Evolutionary conservation across 2,113 vertebrate species (phyloP).

Genomic region (Pavo muticus): DNA sequence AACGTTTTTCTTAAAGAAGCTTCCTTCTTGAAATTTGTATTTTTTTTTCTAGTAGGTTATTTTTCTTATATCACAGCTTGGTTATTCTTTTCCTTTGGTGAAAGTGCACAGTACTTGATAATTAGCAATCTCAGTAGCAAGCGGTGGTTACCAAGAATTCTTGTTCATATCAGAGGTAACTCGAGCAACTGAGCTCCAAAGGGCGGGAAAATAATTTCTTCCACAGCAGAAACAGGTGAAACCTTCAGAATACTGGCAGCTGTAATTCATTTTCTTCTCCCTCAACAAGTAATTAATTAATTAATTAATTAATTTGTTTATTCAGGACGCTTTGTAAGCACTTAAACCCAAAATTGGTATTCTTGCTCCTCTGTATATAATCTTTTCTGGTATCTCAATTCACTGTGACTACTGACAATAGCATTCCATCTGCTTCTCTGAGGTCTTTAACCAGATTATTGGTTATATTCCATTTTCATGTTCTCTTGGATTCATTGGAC

Average conservation of each 20-base stretch:
- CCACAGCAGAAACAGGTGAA: background rate
- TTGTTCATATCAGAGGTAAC: background rate
- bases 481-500: background rate
- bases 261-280: background rate
- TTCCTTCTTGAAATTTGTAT: background rate
- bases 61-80: background rate
- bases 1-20: background rate
- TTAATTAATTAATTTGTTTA: background rate
- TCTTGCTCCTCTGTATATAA: background rate
- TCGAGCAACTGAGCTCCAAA: background rate
- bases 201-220: background rate
- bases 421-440: background rate
- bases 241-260: background rate
- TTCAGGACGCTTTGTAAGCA: background rate
- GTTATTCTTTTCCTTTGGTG: background rate
- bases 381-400: accelerated
- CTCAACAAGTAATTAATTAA: background rate
- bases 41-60: background rate
- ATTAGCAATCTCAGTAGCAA: background rate
- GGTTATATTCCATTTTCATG: background rate
- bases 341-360: background rate
- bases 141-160: background rate
- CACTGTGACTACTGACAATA: background rate
- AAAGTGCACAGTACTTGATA: background rate
- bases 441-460: background rate